Base-by-base conservation (phyloP, 92 coral and sea anemone species). In the Umimayanthus kanabou region DNA sequence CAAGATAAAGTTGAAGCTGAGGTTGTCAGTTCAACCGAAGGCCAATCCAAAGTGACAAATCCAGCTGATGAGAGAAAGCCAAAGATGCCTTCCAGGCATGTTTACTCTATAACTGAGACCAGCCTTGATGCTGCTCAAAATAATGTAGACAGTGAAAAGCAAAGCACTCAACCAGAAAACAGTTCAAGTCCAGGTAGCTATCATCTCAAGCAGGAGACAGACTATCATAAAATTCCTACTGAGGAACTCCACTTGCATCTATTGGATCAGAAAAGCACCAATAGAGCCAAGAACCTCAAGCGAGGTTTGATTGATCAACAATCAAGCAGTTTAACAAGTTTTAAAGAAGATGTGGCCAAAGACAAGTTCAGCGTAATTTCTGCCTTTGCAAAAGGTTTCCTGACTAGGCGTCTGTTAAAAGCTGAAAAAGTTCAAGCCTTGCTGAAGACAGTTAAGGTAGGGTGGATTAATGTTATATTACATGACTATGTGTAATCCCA, bases 371-470 rank as follows among this genome's bases (percentile, higher is more conserved):
- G 88, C 80, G 73, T 93, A 73, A 80, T 97, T 23, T 89, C 99
- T 70, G 99, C 99, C 9, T 85, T 80, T 90, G 97, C 98, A 23
- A 97, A 95, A 84, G 98, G 99, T 43, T 97, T 93, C 76, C 91
- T 97, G 53, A 92, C 99, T 11, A 90, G 99, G 73, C 78, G 80
- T 77, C 88, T 97, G 74, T 88, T 97, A 77, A 90, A 92, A 91
- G 90, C 99, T 47, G 97, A 90, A 81, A 97, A 94, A 87, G 93
- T 97, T 7, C 92, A 88, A 66, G 90, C 92, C 37, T 69, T 95
- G 81, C 72, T 93, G 18, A 91, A 94, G 42, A 97, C 98, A 37
- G 88, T 97, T 15, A 97, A 97, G 98, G 99, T 97, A 80, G 39
- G 66, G 14, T 39, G 18, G n/a, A 53, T 0, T 26, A 53, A 23